Base-by-base conservation (phyloP, 1,140 invertebrate species). In the Lepidurus couesii region DNA sequence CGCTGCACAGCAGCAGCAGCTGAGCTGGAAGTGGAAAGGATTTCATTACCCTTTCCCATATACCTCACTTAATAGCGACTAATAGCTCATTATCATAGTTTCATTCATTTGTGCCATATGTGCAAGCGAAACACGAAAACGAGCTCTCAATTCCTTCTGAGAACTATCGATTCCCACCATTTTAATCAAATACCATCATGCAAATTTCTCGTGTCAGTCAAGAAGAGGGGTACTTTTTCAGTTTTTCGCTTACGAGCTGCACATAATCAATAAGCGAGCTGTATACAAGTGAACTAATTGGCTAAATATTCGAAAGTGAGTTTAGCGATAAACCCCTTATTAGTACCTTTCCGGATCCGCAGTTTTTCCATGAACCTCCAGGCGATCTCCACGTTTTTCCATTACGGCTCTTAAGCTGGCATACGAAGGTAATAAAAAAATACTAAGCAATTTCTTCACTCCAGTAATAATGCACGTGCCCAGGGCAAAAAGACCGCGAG, bases 361-460 rank as follows among this genome's bases (percentile, higher is more conserved):
- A 16, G 16, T 16, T 13, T 13, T 65, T 65, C 16, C 53, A 21
- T 16, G 53, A 21, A 16, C 21, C 6, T 65, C 53, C 53, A 65
- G 53, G 53, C 53, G 13, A 65, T 65, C 53, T 65, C 13, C n/a
- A 65, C 21, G 53, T n/a, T 65, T 65, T 65, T 65, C 53, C 53
- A 65, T 65, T 65, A 65, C 21, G 16, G 6, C 21, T 65, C 21
- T 65, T 13, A 65, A 7, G 7, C 13, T 13, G 34, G 34, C 2
- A 34, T 34, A 34, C 34, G 4, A 34, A 4, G 4, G 4, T 34
- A 34, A 34, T 34, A 34, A 34, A 34, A 4, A 34, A 34, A 34
- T 34, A 34, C 34, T 34, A 34, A 34, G 34, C 34, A 34, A 34
- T 34, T 34, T 34, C 34, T 34, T 34, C 34, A 34, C 34, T 34